A percentile compares a stretch with the other conserved stretches of the same genome.
These are phyloP conservation scores for Trachythela sp. DNA, from an alignment of 64 coral and sea anemone genomes.

Conservation along the genomic window DNA sequence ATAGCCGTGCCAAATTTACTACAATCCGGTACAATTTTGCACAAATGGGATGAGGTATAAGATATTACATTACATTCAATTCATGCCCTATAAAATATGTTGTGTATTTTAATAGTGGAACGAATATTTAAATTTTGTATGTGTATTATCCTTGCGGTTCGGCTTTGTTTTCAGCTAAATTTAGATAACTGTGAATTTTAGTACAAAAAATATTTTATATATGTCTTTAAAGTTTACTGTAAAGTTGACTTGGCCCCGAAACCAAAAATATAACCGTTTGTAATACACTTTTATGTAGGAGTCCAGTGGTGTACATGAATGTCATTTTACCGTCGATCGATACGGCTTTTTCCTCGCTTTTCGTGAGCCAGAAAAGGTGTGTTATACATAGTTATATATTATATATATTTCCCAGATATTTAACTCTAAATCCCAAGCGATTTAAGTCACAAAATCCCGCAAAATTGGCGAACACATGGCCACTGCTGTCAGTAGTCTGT, in stretches of 20 bases:
- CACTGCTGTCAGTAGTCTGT: neutral
- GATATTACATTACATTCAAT: neutral
- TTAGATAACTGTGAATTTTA: too few species aligned
- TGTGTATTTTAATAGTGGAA: neutral
- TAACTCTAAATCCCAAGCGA: neutral
- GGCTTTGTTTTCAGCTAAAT: neutral
- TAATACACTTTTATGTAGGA: neutral
- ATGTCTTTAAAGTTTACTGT: neutral
- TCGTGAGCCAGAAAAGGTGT: neutral
- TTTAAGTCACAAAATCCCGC: neutral
- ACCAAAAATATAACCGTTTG: neutral
- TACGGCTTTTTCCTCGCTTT: neutral
- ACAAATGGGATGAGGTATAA: constrained; percentile 17
- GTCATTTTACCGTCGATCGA: constrained; percentile 9
- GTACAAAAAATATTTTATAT: neutral
- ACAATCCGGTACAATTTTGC: neutral
- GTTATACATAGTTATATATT: neutral
- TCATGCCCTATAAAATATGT: neutral
- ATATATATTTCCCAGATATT: neutral
- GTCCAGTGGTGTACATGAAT: neutral
- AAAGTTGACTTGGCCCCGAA: neutral
- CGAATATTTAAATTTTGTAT: neutral
- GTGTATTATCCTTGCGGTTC: neutral
- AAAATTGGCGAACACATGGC: neutral
- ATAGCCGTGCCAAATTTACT: neutral